phyloP scores from a whole-genome alignment of 1,140 invertebrate species.

The Agrypnia vestita region DNA sequence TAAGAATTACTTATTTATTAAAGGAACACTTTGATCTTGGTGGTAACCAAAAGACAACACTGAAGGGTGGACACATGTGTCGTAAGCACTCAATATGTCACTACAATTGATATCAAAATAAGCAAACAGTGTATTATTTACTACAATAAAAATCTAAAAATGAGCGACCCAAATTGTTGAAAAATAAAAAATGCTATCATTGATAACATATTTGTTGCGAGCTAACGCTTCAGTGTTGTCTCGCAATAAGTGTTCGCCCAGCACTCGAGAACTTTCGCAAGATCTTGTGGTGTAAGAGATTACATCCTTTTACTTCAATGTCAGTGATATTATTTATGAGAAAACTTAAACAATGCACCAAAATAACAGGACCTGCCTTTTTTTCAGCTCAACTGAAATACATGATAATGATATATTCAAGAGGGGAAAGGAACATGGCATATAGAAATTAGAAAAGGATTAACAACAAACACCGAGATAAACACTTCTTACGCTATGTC shows the following conservation, averaged over 20 bases:
- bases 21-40: constrained; percentile 61
- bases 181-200: neutral
- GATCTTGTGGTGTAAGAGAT: constrained; percentile 46
- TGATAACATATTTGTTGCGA: neutral
- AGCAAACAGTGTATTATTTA: too few species aligned
- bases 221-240: constrained; percentile 27
- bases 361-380: constrained; percentile 60
- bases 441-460: constrained; percentile 56
- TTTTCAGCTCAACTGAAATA: constrained; percentile 62
- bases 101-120: too few species aligned
- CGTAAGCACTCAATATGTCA: too few species aligned
- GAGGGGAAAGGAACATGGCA: constrained; percentile 56
- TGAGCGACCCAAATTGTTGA: too few species aligned
- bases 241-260: constrained; percentile 35
- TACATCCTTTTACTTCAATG: constrained; percentile 56
- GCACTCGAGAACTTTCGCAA: constrained; percentile 1
- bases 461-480: constrained; percentile 60
- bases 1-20: constrained; percentile 58
- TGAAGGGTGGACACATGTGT: constrained; percentile 13
- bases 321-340: constrained; percentile 47
- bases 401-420: constrained; percentile 46
- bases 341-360: constrained; percentile 52
- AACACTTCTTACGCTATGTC: constrained; percentile 57
- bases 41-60: constrained; percentile 57
- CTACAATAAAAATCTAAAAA: too few species aligned